A percentile compares a stretch with the other conserved stretches of the same genome.
Conservation (phyloP, 2,888 invertebrate genomes). For the Andrena camellia region DNA sequence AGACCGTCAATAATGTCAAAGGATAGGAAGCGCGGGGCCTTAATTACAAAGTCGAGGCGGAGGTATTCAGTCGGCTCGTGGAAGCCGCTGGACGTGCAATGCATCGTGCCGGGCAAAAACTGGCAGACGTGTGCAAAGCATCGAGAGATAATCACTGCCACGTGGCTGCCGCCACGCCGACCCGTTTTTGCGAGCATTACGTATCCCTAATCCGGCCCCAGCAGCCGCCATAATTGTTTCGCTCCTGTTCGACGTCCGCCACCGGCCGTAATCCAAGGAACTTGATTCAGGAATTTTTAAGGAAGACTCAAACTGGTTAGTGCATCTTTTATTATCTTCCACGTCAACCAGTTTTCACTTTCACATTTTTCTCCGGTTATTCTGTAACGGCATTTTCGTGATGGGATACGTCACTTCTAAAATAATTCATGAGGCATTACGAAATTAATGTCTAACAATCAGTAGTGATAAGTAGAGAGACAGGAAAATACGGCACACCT, state of each 20-base stretch:
- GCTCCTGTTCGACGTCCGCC: slow-evolving; percentile 61
- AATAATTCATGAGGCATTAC: no score
- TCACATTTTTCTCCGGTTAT: slow-evolving; percentile 24
- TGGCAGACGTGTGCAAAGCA: slow-evolving; percentile 68
- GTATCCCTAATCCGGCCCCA: slow-evolving; percentile 70
- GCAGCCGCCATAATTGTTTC: slow-evolving; percentile 73
- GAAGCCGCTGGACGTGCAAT: slow-evolving; percentile 58
- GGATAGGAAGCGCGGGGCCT: slow-evolving; percentile 42
- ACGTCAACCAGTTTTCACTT: not conserved
- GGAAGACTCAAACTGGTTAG: slow-evolving; percentile 10
- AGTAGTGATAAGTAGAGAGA: no score
- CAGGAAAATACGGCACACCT: no score
- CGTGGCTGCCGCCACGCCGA: slow-evolving; percentile 70
- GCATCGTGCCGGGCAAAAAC: slow-evolving; percentile 66
- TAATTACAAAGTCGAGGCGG: slow-evolving; percentile 65
- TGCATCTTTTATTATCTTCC: slow-evolving; percentile 20
- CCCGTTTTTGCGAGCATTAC: slow-evolving; percentile 72
- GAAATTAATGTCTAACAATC: no score
- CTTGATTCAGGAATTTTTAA: slow-evolving; percentile 36
- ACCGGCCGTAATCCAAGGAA: slow-evolving; percentile 67
- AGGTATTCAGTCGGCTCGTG: slow-evolving; percentile 63
- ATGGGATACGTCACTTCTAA: no score
- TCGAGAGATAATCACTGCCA: slow-evolving; percentile 75
- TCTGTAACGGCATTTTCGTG: not conserved
- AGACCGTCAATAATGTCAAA: slow-evolving; percentile 23